phyloP scores from a whole-genome alignment of 1,140 invertebrate genomes.

The Zaprionus africanus region DNA sequence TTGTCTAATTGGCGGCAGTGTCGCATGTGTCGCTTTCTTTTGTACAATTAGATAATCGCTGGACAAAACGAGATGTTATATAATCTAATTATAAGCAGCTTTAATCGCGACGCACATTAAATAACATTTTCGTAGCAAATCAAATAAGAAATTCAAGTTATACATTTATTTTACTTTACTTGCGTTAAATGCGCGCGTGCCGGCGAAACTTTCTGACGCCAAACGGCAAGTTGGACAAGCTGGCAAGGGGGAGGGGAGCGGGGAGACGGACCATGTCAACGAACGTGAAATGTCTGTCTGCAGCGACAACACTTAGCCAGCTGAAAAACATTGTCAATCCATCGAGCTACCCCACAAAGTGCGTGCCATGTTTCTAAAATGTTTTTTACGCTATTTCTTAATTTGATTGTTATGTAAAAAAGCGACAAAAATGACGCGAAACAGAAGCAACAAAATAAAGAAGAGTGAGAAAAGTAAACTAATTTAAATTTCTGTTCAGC shows the following conservation, averaged over 20 bases:
- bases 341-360: slow-evolving; percentile 25
- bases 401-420: slow-evolving; percentile 72
- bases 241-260: neutral
- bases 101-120: slow-evolving; percentile 71
- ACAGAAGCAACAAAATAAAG: slow-evolving; percentile 47
- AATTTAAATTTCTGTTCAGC: slow-evolving; percentile 69
- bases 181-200: slow-evolving; percentile 71
- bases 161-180: slow-evolving; percentile 22
- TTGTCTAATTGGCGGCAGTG: slow-evolving; percentile 65
- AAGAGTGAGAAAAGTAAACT: slow-evolving; percentile 52
- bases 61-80: slow-evolving; percentile 56
- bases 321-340: neutral
- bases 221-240: slow-evolving; percentile 30
- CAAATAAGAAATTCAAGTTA: slow-evolving; percentile 56
- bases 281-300: slow-evolving; percentile 70
- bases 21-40: slow-evolving; percentile 67
- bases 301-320: slow-evolving; percentile 5
- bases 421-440: slow-evolving; percentile 24
- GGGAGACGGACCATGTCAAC: slow-evolving; percentile 60
- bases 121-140: slow-evolving; percentile 61
- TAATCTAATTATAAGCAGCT: slow-evolving; percentile 79
- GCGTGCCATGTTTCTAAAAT: slow-evolving; percentile 62
- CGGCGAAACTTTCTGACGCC: slow-evolving; percentile 54
- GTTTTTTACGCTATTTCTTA: slow-evolving; percentile 57
- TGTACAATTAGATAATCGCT: slow-evolving; percentile 71